phyloP scores from a whole-genome alignment of 2,113 vertebrate species.

The Pleuronectes platessa region DNA sequence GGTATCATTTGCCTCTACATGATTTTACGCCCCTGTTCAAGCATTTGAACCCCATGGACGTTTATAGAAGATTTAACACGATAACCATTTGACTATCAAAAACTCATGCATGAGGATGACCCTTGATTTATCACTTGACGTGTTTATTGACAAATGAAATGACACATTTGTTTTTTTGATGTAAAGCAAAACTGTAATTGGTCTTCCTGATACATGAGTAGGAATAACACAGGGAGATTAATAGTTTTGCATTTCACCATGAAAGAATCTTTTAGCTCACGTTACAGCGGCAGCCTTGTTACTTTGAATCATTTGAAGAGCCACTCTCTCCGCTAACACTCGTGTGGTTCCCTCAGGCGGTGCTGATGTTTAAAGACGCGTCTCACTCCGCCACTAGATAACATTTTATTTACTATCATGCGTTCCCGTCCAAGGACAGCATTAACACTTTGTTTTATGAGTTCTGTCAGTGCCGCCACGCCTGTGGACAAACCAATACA shows the following conservation, averaged over 20 bases:
- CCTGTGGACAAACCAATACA: constrained; percentile 53
- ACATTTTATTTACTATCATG: constrained; percentile 62
- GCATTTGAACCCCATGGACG: background rate
- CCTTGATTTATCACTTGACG: constrained; percentile 20
- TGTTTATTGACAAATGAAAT: constrained; percentile 45
- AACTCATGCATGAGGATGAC: constrained; percentile 8
- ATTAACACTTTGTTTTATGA: constrained; percentile 63
- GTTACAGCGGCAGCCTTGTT: constrained; percentile 13
- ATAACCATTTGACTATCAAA: background rate
- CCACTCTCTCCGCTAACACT: constrained; percentile 21
- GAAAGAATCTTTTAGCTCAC: background rate
- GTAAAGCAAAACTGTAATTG: constrained; percentile 1
- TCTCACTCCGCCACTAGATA: constrained; percentile 26
- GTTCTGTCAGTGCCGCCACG: constrained; percentile 48
- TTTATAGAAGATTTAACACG: constrained; percentile 1
- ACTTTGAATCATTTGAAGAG: constrained; percentile 24
- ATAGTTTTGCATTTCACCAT: constrained; percentile 12
- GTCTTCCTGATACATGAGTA: background rate
- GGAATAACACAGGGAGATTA: constrained; percentile 8
- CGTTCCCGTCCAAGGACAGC: constrained; percentile 48
- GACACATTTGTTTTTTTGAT: background rate
- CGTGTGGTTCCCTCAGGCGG: constrained; percentile 12
- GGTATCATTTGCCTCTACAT: background rate
- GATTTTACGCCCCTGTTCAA: background rate
- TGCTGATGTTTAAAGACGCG: constrained; percentile 37